These are phyloP conservation scores for Asteroscopus sphinx DNA, from an alignment of 2,888 invertebrate species.

Conservation along the genomic window DNA sequence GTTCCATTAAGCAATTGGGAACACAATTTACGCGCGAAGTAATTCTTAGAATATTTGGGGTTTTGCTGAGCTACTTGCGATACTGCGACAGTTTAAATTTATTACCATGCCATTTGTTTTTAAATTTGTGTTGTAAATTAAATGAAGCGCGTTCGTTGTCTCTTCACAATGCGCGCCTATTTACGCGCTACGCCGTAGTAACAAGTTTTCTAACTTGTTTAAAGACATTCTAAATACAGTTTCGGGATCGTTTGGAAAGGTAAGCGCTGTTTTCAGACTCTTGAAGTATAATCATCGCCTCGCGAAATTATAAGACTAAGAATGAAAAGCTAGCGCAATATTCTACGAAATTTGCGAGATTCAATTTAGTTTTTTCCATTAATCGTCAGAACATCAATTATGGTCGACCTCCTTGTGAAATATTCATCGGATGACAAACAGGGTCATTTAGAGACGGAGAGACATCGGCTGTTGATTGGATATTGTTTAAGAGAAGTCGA, in stretches of 20 bases:
- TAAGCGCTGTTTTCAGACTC: not conserved
- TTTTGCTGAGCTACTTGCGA: constrained; percentile 8
- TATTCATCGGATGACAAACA: constrained; percentile 11
- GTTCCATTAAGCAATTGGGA: not conserved
- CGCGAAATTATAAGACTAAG: constrained; percentile 21
- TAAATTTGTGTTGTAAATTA: not conserved
- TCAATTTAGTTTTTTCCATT: not conserved
- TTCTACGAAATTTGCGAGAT: constrained; percentile 1
- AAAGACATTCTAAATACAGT: not conserved
- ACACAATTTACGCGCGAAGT: no score
- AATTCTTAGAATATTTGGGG: not conserved
- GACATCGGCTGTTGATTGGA: constrained; percentile 5
- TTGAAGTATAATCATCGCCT: constrained; percentile 9
- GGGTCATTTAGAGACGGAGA: constrained; percentile 2
- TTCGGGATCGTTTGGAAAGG: constrained; percentile 1
- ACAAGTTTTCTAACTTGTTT: constrained; percentile 28
- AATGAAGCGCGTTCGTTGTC: not conserved
- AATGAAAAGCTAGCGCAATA: constrained; percentile 20
- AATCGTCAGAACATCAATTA: constrained; percentile 3
- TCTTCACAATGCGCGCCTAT: not conserved
- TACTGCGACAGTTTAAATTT: constrained; percentile 13
- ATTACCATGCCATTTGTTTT: not conserved
- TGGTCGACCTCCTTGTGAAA: constrained; percentile 4
- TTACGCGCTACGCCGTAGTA: constrained; percentile 10
- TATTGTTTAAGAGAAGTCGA: constrained; percentile 1